Evolutionary conservation across 1,140 invertebrate species (phyloP), one percentile per base, ranked within the genome.

Genomic region (Bombus difficillimus): DNA sequence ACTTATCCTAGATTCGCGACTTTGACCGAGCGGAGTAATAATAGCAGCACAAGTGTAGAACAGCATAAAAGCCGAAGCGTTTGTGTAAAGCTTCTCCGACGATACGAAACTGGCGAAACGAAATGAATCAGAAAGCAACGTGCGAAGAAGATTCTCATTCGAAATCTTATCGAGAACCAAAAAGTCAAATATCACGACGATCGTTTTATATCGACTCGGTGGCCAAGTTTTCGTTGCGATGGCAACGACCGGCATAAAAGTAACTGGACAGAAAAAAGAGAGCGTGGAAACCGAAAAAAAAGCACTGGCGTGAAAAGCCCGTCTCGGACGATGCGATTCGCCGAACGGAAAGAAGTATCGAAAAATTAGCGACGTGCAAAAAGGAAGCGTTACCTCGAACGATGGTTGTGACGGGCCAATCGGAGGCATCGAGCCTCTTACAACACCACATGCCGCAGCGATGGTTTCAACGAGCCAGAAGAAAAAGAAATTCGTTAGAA

Each of bases 381-480:
- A 80, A 83, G 83, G 83, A 81, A 90, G 74, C 74, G 66, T 93
- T 93, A 93, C 92, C 93, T 93, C 91, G 88, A 59, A 92, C 79
- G 69, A 93, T 79, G 87, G 91, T 91, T 59, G 92, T 92, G 83
- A 93, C 88, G 57, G 92, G 92, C 91, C 92, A 92, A 87, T 92
- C 91, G 73, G 92, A 93, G 53, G 85, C 73, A 86, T 92, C 89
- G 74, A 92, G 88, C 81, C 87, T 92, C 85, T 93, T 93, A 86
- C 92, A 93, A 89, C 92, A 93, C 93, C 93, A 93, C 93, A 93
- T 93, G 47, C 71, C 87, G 72, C 76, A 39, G 71, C 59, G 71
- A 59, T 34, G 34, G 53, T 76, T n/a, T 85, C 37, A 32, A 32
- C 10, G n/a, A 28, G 66, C 59, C 79, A 53, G 64, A 39, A 34